Evolutionary conservation across 1,140 invertebrate genomes (phyloP).

Genomic region (Trichonephila inaurata): DNA sequence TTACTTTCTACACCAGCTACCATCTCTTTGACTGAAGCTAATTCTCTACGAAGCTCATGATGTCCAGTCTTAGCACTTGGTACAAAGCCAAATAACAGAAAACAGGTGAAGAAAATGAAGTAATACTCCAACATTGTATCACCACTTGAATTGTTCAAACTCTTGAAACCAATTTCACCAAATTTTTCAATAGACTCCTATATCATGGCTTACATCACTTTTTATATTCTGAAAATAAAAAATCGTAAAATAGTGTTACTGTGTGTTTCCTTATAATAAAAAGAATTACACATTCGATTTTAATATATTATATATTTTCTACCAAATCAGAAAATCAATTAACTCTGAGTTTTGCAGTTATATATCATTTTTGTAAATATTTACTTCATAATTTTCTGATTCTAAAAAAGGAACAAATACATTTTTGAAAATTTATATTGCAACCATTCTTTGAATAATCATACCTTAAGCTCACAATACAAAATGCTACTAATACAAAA

Average conservation of each 20-base stretch:
- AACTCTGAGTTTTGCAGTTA: too few relatives aligned
- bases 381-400: too few relatives aligned
- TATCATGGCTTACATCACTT: not conserved
- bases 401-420: too few relatives aligned
- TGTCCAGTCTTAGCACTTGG: constrained; percentile 42
- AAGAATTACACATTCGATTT: too few relatives aligned
- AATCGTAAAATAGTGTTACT: not conserved
- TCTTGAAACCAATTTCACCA: not conserved
- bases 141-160: not conserved
- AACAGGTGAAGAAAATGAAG: not conserved
- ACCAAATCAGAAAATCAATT: too few relatives aligned
- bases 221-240: not conserved
- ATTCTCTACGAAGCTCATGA: constrained; percentile 66
- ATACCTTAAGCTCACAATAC: too few relatives aligned
- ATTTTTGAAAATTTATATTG: too few relatives aligned
- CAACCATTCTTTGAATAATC: too few relatives aligned
- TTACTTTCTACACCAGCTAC: constrained; percentile 68
- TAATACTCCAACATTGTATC: constrained; percentile 8
- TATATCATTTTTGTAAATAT: too few relatives aligned
- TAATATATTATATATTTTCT: too few relatives aligned
- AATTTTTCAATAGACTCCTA: not conserved
- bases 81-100: constrained; percentile 15
- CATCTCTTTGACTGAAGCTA: constrained; percentile 57
- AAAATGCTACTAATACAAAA: too few relatives aligned
- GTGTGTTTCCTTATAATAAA: too few relatives aligned